A percentile compares a stretch with the other conserved stretches of the same genome.
These are phyloP conservation scores for Lordiphosa fenestrarum DNA, from an alignment of 2,888 invertebrate genomes.

Conservation along the genomic window DNA sequence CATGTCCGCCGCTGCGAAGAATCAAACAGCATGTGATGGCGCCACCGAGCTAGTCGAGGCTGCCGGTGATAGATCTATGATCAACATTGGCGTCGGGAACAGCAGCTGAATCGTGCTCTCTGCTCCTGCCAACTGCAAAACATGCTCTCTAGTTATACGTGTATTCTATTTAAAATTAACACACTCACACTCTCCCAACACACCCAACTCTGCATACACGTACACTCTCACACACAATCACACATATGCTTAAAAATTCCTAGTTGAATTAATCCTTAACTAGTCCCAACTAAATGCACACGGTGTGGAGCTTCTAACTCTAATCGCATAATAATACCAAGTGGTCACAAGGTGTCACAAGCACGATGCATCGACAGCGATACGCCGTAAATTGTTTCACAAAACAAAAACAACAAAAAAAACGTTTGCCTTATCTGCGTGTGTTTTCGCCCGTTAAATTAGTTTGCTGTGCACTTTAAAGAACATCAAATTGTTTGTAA, in stretches of 20 bases:
- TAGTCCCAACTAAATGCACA: constrained; percentile 64
- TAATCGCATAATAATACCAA: constrained; percentile 26
- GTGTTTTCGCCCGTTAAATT: constrained; percentile 61
- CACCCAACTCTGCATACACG: constrained; percentile 26
- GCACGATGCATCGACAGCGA: constrained; percentile 34
- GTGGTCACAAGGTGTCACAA: constrained; percentile 48
- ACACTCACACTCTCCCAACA: constrained; percentile 25
- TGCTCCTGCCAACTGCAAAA: constrained; percentile 14
- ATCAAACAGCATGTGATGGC: constrained; percentile 29
- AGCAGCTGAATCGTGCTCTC: constrained; percentile 65
- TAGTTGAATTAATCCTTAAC: constrained; percentile 71
- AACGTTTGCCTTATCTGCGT: constrained; percentile 59
- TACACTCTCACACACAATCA: constrained; percentile 32
- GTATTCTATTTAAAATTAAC: constrained; percentile 28
- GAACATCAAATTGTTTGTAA: constrained; percentile 42
- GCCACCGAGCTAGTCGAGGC: constrained; percentile 8
- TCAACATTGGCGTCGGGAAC: constrained; percentile 47
- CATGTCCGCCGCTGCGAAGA: constrained; percentile 49
- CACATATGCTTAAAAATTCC: constrained; percentile 57
- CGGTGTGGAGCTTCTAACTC: constrained; percentile 43
- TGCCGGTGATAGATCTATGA: constrained; percentile 39
- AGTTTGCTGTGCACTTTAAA: constrained; percentile 52
- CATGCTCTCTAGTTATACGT: constrained; percentile 61
- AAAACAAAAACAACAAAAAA: constrained; percentile 23
- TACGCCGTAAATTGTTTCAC: constrained; percentile 45